phyloP scores from a whole-genome alignment of 2,113 vertebrate species.

The Agapornis roseicollis region DNA sequence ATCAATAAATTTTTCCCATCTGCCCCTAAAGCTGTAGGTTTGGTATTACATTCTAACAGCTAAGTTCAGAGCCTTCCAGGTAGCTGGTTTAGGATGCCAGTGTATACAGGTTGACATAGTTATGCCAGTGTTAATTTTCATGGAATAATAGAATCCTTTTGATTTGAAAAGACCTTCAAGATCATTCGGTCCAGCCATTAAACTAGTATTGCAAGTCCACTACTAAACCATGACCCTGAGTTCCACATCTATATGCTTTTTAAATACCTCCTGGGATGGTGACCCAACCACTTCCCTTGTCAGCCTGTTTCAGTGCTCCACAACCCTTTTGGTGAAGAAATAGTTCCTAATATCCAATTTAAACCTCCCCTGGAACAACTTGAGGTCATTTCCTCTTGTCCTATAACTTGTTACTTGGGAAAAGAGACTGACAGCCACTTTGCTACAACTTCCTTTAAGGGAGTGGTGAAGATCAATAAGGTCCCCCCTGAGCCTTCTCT shows the following conservation, averaged over 20 bases:
- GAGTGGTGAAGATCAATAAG: too few relatives aligned
- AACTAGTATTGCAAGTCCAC: not conserved
- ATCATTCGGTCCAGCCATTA: rapidly evolving
- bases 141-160: not conserved
- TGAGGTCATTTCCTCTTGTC: not conserved
- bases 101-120: not conserved
- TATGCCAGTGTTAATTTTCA: not conserved
- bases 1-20: not conserved
- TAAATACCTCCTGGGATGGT: not conserved
- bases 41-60: not conserved
- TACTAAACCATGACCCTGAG: not conserved
- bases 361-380: not conserved
- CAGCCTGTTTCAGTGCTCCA: not conserved
- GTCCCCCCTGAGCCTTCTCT: not conserved
- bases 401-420: too few relatives aligned
- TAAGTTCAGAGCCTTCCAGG: not conserved
- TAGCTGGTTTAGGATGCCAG: not conserved
- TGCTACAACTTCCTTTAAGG: too few relatives aligned
- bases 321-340: not conserved
- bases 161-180: not conserved
- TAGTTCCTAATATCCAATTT: not conserved
- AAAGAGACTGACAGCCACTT: too few relatives aligned
- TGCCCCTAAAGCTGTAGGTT: not conserved
- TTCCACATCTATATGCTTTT: not conserved
- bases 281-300: not conserved